Evolutionary conservation across 2,888 invertebrate genomes (phyloP).

Genomic region (Rhopalosiphum nymphaeae): DNA sequence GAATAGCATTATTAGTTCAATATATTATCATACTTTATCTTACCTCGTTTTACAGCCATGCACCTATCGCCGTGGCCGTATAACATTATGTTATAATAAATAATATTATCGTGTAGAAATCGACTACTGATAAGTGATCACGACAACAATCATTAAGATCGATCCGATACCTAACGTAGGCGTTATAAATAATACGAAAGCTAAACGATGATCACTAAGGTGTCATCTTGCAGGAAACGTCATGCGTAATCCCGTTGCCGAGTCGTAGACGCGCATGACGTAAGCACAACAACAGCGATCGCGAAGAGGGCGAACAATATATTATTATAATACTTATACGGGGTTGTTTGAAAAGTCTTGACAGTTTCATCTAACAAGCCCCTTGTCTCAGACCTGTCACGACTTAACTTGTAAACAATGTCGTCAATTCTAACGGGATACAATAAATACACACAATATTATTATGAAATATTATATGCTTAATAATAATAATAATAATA

Average conservation of each 20-base stretch:
- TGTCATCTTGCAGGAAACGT: neutral
- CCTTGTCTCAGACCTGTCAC: neutral
- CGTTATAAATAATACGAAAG: neutral
- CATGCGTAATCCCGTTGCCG: neutral
- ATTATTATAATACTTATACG: neutral
- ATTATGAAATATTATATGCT: neutral
- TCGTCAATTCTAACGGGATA: neutral
- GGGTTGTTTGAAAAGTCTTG: conserved; percentile 11
- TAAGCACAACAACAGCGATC: too few species aligned
- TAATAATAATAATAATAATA: neutral
- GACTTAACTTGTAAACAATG: neutral
- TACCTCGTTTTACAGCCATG: too few species aligned
- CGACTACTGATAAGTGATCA: neutral
- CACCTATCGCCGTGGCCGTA: too few species aligned
- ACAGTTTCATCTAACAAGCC: neutral
- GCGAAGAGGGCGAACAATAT: too few species aligned
- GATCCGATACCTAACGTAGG: neutral
- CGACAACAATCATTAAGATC: neutral
- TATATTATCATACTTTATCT: too few species aligned
- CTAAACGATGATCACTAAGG: neutral
- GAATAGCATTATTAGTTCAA: neutral
- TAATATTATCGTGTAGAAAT: neutral
- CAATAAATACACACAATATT: neutral
- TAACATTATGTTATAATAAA: neutral
- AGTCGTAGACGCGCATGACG: neutral